Percentiles rank a stretch among this genome's conserved stretches.
Conservation (phyloP, 2,113 vertebrate species). For the Saccopteryx bilineata region DNA sequence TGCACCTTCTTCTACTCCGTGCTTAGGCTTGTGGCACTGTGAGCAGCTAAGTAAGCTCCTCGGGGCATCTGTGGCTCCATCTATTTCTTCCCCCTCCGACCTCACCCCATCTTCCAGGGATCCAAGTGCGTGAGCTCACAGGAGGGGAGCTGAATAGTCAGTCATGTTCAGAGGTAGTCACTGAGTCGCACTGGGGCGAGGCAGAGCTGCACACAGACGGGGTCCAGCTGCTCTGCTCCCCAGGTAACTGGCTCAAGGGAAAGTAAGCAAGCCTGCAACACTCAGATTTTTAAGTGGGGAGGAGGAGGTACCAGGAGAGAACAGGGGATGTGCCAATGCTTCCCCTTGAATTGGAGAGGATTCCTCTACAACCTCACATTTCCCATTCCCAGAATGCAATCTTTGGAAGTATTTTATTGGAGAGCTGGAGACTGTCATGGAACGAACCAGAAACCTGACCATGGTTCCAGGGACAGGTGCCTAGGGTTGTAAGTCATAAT, state of each 20-base stretch:
- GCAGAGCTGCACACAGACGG: background rate
- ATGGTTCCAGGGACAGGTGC: background rate
- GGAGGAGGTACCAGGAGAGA: background rate
- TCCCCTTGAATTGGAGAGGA: background rate
- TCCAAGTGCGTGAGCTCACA: background rate
- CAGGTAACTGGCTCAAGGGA: background rate
- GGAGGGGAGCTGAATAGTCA: background rate
- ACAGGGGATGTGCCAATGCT: no score
- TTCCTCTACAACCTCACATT: background rate
- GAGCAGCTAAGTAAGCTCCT: background rate
- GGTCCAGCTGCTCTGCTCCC: background rate
- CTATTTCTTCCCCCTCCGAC: background rate
- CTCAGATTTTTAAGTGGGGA: background rate
- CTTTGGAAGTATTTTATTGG: background rate
- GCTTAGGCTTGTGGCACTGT: background rate
- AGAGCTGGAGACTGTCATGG: rapidly evolving
- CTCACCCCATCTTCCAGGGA: background rate
- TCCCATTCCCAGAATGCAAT: background rate
- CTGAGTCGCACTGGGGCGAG: rapidly evolving
- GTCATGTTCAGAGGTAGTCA: background rate
- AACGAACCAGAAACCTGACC: background rate
- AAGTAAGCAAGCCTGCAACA: rapidly evolving
- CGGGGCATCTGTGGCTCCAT: background rate
- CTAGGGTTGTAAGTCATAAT: background rate
- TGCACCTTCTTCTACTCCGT: background rate